These are phyloP conservation scores for Tragelaphus strepsiceros DNA, from an alignment of 2,113 vertebrate genomes.

Conservation along the genomic window DNA sequence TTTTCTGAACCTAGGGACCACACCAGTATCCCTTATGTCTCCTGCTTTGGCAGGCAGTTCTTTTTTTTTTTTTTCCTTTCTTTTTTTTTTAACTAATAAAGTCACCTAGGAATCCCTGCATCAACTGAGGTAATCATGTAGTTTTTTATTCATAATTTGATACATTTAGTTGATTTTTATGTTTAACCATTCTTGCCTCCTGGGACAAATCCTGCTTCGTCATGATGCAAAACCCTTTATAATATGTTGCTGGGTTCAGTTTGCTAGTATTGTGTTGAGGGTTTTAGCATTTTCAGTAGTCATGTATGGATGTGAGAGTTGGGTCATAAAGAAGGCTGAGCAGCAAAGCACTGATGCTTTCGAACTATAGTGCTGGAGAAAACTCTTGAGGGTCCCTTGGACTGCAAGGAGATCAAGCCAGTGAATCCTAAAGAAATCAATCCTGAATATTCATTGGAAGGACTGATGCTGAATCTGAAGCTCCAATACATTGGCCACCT, in stretches of 20 bases:
- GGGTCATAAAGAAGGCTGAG: not conserved
- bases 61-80: not conserved
- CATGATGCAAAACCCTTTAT: not conserved
- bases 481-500: not conserved
- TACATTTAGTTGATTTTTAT: not conserved
- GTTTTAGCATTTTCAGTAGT: not conserved
- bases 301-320: accelerated
- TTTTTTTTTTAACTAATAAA: not conserved
- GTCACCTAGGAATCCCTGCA: not conserved
- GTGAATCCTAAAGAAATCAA: not conserved
- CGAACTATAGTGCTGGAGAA: not conserved
- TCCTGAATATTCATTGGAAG: not conserved
- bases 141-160: not conserved
- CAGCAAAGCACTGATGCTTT: not conserved
- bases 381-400: not conserved
- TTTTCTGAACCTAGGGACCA: not conserved
- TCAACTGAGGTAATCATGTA: not conserved
- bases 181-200: not conserved
- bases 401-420: not conserved
- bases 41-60: not conserved
- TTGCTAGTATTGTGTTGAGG: not conserved
- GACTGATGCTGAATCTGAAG: not conserved
- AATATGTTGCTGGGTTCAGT: not conserved
- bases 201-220: not conserved
- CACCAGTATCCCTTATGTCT: not conserved